These are phyloP conservation scores for Heterodera carotae DNA, from an alignment of 1,140 invertebrate genomes.

Conservation along the genomic window DNA sequence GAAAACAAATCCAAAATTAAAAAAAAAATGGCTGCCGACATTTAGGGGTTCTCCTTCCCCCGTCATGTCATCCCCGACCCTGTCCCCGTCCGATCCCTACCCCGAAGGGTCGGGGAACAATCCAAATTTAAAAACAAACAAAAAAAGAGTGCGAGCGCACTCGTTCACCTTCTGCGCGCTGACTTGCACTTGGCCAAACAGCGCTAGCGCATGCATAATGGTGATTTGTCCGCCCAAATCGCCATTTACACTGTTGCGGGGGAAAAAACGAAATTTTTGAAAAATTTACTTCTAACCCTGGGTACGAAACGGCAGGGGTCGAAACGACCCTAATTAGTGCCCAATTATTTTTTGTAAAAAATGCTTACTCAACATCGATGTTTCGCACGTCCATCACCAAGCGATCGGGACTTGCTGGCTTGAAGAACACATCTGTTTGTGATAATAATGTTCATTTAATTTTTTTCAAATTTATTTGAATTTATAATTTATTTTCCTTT, in stretches of 20 bases:
- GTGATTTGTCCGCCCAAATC: neutral
- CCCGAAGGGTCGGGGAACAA: too few relatives aligned
- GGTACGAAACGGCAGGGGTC: too few relatives aligned
- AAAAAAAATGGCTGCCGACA: too few relatives aligned
- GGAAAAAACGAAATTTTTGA: neutral
- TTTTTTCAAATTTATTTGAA: neutral
- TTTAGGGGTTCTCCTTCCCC: too few relatives aligned
- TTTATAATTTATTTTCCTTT: neutral
- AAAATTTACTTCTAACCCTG: too few relatives aligned
- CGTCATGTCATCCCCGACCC: too few relatives aligned
- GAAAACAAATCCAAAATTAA: too few relatives aligned
- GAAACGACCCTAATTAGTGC: too few relatives aligned
- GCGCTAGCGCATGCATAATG: neutral
- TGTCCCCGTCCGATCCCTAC: too few relatives aligned
- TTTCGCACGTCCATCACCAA: neutral
- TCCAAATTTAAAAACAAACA: too few relatives aligned
- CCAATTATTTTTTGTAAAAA: too few relatives aligned
- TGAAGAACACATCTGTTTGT: neutral
- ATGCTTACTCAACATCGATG: neutral
- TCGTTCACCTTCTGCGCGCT: neutral
- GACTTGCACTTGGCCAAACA: slow-evolving; percentile 1
- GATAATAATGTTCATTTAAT: neutral
- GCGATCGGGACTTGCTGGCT: neutral
- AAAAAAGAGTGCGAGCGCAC: too few relatives aligned
- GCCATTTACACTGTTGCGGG: neutral